A percentile compares a stretch with the other conserved stretches of the same genome.
These are phyloP conservation scores for Anhinga anhinga DNA, from an alignment of 2,113 vertebrate species.

Conservation along the genomic window DNA sequence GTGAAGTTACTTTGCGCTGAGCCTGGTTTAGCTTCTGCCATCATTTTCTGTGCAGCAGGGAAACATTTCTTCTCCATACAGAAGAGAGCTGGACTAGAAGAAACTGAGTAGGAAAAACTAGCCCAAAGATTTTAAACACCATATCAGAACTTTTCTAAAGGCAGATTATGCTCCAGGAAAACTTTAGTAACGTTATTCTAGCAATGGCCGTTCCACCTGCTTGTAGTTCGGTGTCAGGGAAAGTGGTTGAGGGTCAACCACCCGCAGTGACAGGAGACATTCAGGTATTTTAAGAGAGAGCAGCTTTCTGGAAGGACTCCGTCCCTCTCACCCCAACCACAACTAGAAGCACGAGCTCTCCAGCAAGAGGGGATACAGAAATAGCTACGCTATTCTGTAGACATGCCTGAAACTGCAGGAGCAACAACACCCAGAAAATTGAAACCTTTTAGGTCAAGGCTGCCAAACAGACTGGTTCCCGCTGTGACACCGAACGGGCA, in stretches of 20 bases:
- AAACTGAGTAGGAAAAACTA: neutral
- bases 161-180: neutral
- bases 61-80: neutral
- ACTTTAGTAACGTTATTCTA: accelerated
- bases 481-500: neutral
- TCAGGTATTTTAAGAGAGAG: neutral
- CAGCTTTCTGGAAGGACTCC: accelerated
- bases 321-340: neutral
- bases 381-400: neutral
- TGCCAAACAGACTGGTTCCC: conserved; percentile 12
- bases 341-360: neutral
- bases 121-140: neutral
- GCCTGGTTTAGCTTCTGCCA: neutral
- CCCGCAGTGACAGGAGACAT: accelerated
- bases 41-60: neutral
- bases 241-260: neutral
- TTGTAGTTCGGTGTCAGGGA: neutral
- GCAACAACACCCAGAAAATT: neutral
- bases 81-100: neutral
- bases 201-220: neutral
- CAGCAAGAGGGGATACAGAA: neutral
- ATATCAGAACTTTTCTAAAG: accelerated
- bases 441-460: conserved; percentile 18
- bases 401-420: neutral
- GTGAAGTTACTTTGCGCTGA: neutral